These are phyloP conservation scores for Botia kubotai DNA, from an alignment of 2,797 vertebrate species.

Conservation along the genomic window DNA sequence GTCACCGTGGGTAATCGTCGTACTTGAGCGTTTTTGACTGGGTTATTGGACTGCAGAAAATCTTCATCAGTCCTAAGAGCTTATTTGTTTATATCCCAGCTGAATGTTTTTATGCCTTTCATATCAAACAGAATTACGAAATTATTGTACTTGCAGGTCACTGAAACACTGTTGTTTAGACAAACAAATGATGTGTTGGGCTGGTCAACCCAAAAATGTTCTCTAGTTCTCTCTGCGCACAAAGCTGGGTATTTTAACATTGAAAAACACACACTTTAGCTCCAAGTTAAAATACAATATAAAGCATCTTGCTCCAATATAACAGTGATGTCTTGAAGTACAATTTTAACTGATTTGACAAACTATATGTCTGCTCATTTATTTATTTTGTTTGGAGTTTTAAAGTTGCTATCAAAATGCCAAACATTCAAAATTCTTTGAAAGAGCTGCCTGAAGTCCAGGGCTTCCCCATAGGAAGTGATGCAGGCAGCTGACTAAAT, in stretches of 20 bases:
- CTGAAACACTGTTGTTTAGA: too few species aligned
- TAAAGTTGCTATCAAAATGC: slow-evolving; percentile 31
- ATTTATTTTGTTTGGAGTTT: not conserved
- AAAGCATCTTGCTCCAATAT: too few species aligned
- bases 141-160: too few species aligned
- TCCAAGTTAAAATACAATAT: too few species aligned
- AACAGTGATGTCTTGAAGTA: too few species aligned
- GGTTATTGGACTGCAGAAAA: not conserved
- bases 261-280: too few species aligned
- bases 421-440: slow-evolving; percentile 44
- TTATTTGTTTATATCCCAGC: not conserved
- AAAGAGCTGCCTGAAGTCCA: slow-evolving; percentile 39
- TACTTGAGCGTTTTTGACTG: not conserved
- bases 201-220: too few species aligned
- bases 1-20: not conserved
- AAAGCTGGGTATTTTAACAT: too few species aligned
- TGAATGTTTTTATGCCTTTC: not conserved
- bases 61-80: not conserved
- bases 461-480: slow-evolving; percentile 57
- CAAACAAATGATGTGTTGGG: too few species aligned
- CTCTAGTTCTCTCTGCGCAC: too few species aligned
- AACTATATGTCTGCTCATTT: slow-evolving; percentile 35
- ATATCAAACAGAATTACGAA: too few species aligned
- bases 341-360: not conserved
- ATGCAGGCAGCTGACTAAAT: slow-evolving; percentile 71